Evolutionary conservation across 1,140 invertebrate genomes (phyloP), one percentile per base, ranked within the genome.

Genomic region (Lasaia peninsularis): DNA sequence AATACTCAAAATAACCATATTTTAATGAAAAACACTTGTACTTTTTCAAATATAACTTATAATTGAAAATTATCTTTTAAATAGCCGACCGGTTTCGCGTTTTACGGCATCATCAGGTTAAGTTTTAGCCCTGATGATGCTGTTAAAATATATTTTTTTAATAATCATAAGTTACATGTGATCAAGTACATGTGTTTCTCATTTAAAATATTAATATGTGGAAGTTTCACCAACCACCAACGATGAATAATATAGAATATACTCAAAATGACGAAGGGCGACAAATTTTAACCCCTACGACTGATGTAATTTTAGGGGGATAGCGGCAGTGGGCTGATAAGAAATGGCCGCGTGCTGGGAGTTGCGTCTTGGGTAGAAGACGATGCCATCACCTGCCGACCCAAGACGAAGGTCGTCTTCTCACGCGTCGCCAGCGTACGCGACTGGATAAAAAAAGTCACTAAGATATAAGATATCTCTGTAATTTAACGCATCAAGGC

Each of bases 321-420:
- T 64, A 80, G 75, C 55, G 78, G 78, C 31, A 80, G 78, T 51
- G 63, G 63, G 1, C 58, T 65, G 2, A 54, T 65, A 32, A 57
- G 54, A 24, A 51, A 60, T 9, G 78, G 75, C 2, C 59, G 65
- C 1, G 63, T 88, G 0, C 9, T 86, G 0, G 85, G 85, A 11
- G 71, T 86, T 1, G 80, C 80, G 0, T 88, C 85, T 3, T 88
- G 85, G 85, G 85, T 86, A 1, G 67, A 88, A 55, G 71, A 85
- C 54, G 85, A 88, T 54, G 76, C 85, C 1, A 24, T 62, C 18
- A 62, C 63, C 12, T 88, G 85, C 56, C 50, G 35, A 31, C 74
- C 73, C 9, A 79, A 78, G 11, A 68, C 71, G 5, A 63, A 64
- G 5, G 77, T 88, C 0, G 69, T 80, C 4, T 86, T 82, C 70